Evolutionary conservation across 2,888 invertebrate species (phyloP), one percentile per base, ranked within the genome.

Genomic region (Drosophila conformis): DNA sequence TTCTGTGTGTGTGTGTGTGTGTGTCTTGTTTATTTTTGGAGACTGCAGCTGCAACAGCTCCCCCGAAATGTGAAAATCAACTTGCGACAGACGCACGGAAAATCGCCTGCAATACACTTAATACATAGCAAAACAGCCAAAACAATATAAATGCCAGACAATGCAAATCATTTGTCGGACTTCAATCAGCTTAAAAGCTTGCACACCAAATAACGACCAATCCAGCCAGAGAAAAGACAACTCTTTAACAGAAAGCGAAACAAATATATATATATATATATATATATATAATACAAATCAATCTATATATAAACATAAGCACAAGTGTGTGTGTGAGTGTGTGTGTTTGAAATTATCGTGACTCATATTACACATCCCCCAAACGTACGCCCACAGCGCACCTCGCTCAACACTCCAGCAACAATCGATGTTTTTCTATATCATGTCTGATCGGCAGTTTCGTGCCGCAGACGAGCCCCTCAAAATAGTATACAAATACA

Each of bases 111-210:
- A 75, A 67, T 66, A 66, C 70, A 70, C 76, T 77, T 77, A 80
- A 49, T 58, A 70, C 60, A 56, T 48, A 11, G 51, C 27, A 31
- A 52, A 62, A 46, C 5, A 58, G 60, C 54, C 1, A 21, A 15
- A 59, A 5, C 35, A 15, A 15, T 11, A 4, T 11, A 40, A 36
- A 29, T 13, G 35, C 3, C 51, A 40, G 52, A 76, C 86, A 87
- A 85, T 76, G 83, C 76, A 82, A 76, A 79, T 81, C 78, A 89
- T 81, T 73, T 78, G 85, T 85, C 74, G 59, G 66, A 69, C 76
- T 78, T 84, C 88, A 78, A 84, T 89, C 84, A 83, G 73, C 78
- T 72, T 80, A 68, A 89, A 81, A 87, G 75, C 67, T 76, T 53
- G 63, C 57, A 53, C 18, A 53, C 18, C 18, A 49, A 52, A 62